Evolutionary conservation across 2,797 vertebrate genomes (phyloP).

Genomic region (Florisuga fusca): DNA sequence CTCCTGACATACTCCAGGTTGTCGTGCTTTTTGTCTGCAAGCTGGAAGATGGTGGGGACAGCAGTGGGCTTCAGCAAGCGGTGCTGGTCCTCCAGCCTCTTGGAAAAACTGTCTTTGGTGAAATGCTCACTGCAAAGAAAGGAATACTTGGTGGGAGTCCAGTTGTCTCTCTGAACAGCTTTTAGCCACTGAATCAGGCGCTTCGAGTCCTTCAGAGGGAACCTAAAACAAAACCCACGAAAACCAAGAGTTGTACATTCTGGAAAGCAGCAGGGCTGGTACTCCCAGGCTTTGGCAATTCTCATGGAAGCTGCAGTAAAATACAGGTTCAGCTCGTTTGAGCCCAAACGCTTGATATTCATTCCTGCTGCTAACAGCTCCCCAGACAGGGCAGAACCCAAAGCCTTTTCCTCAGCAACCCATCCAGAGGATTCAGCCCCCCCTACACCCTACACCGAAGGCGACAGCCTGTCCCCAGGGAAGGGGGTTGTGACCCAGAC

Average conservation of each 20-base stretch:
- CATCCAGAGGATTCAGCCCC: not conserved
- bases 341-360: accelerated
- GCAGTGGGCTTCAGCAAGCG: constrained; percentile 82
- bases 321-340: accelerated
- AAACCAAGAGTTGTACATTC: not conserved
- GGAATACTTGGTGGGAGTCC: constrained; percentile 86
- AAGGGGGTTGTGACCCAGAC: accelerated
- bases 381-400: not conserved
- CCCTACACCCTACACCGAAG: accelerated
- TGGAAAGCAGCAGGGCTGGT: not conserved
- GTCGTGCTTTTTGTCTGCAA: constrained; percentile 66
- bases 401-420: not conserved
- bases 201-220: constrained; percentile 83
- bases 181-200: constrained; percentile 83
- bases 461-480: not conserved
- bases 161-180: constrained; percentile 83
- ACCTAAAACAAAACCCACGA: constrained; percentile 51
- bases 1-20: constrained; percentile 70
- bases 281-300: not conserved
- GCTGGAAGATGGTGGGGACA: constrained; percentile 83
- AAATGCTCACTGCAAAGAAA: constrained; percentile 87
- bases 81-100: constrained; percentile 81
- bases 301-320: not conserved
- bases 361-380: not conserved
- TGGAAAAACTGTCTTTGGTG: constrained; percentile 86